Conservation (phyloP, 2,888 invertebrate species). For the Melieria crassipennis region DNA sequence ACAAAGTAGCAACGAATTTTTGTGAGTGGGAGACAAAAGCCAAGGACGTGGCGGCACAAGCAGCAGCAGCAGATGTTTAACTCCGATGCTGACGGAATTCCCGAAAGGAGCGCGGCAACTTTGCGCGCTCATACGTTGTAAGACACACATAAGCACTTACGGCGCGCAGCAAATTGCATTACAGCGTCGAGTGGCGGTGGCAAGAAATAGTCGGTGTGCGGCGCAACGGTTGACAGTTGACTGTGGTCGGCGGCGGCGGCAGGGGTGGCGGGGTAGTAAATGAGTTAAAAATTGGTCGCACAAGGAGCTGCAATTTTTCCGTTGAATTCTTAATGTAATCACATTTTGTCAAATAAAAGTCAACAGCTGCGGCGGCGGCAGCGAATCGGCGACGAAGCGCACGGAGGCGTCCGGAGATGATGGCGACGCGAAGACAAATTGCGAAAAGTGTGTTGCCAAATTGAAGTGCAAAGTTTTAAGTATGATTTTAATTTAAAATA, state of each 20-base stretch:
- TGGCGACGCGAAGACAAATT: background rate
- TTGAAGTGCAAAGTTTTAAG: slow-evolving; percentile 1
- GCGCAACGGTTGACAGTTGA: slow-evolving; percentile 3
- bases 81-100: slow-evolving; percentile 28
- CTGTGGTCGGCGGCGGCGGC: slow-evolving; percentile 10
- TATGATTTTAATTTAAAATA: slow-evolving; percentile 21
- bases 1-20: no score
- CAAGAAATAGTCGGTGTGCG: background rate
- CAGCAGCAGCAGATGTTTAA: slow-evolving; percentile 23
- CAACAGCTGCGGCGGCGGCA: slow-evolving; percentile 23
- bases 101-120: slow-evolving; percentile 22
- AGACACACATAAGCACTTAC: slow-evolving; percentile 39
- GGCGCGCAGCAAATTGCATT: slow-evolving; percentile 44
- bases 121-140: slow-evolving; percentile 20
- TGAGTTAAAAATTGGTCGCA: slow-evolving; percentile 42
- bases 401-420: no score
- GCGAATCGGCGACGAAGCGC: background rate
- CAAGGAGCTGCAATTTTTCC: slow-evolving; percentile 38
- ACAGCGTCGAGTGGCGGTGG: slow-evolving; percentile 28
- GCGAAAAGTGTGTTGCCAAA: background rate
- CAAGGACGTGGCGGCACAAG: background rate
- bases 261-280: slow-evolving; percentile 16
- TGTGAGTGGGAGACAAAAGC: no score
- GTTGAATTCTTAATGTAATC: slow-evolving; percentile 44
- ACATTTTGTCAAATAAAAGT: slow-evolving; percentile 46